phyloP scores from a whole-genome alignment of 1,140 invertebrate genomes.

The Hyposmocoma kahamanoa region DNA sequence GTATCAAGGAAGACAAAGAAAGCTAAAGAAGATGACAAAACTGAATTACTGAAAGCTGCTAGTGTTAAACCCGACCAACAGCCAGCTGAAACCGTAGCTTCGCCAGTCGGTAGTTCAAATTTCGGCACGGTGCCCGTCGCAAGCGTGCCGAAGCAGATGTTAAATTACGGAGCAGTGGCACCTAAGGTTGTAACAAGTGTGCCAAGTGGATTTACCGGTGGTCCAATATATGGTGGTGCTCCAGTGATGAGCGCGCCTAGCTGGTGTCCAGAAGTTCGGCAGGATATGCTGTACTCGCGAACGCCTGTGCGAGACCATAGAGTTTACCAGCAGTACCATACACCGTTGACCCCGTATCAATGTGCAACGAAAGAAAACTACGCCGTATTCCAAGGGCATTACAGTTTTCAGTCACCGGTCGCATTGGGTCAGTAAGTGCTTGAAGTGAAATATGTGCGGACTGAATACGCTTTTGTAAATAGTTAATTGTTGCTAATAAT shows the following conservation, averaged over 20 bases:
- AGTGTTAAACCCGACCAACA: conserved; percentile 27
- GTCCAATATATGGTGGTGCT: conserved; percentile 31
- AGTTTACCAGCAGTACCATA: conserved; percentile 58
- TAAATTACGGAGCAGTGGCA: conserved; percentile 41
- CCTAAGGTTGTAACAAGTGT: conserved; percentile 35
- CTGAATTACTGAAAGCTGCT: conserved; percentile 31
- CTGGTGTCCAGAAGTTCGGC: conserved; percentile 47
- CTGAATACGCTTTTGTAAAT: conserved; percentile 1
- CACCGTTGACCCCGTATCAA: conserved; percentile 51
- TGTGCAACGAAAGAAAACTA: conserved; percentile 69
- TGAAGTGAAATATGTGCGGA: not conserved
- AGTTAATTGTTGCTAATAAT: not conserved
- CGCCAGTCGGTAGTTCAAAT: conserved; percentile 44
- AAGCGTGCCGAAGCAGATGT: conserved; percentile 30
- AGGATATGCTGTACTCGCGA: conserved; percentile 40
- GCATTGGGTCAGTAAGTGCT: conserved; percentile 60
- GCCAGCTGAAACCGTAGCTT: conserved; percentile 9
- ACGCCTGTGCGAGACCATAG: conserved; percentile 35
- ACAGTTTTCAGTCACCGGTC: conserved; percentile 61
- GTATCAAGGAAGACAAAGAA: conserved; percentile 69
- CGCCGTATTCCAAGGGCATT: conserved; percentile 67
- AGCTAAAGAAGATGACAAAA: conserved; percentile 54
- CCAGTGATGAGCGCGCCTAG: conserved; percentile 21
- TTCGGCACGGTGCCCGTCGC: conserved; percentile 46
- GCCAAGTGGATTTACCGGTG: conserved; percentile 26